phyloP scores from a whole-genome alignment of 2,797 vertebrate genomes.

The Onychomys torridus region DNA sequence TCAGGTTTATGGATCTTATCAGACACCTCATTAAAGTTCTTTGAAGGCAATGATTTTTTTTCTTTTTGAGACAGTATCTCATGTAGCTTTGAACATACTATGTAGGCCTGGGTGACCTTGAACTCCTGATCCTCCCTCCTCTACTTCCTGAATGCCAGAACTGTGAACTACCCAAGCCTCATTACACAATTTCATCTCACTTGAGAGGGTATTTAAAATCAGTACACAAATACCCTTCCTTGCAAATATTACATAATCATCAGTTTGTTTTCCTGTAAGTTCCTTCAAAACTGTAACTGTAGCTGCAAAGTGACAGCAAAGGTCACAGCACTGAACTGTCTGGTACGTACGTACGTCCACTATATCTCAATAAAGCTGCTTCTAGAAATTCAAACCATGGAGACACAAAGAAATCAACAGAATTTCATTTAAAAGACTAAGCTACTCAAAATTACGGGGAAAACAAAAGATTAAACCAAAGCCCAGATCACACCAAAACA shows the following conservation, averaged over 20 bases:
- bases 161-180: background rate
- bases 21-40: conserved; percentile 66
- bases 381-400: conserved; percentile 22
- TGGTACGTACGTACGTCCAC: background rate
- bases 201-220: conserved; percentile 36
- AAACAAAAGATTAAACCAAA: conserved; percentile 49
- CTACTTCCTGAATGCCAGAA: background rate
- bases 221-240: conserved; percentile 26
- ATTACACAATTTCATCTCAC: background rate
- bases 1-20: conserved; percentile 50
- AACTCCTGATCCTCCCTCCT: background rate
- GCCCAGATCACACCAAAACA: background rate
- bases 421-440: conserved; percentile 21
- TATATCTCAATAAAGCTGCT: conserved; percentile 51
- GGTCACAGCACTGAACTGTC: conserved; percentile 13
- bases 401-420: background rate
- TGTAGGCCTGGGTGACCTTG: background rate
- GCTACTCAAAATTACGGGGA: background rate
- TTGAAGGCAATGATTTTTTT: conserved; percentile 45
- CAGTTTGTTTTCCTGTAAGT: conserved; percentile 4
- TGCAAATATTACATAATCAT: conserved; percentile 48
- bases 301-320: conserved; percentile 62
- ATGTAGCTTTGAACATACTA: background rate
- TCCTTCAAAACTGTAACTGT: conserved; percentile 60
- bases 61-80: background rate